Percentiles rank a stretch among this genome's conserved stretches.
Conservation (phyloP, 2,888 invertebrate genomes). For the Acleris emargana region DNA sequence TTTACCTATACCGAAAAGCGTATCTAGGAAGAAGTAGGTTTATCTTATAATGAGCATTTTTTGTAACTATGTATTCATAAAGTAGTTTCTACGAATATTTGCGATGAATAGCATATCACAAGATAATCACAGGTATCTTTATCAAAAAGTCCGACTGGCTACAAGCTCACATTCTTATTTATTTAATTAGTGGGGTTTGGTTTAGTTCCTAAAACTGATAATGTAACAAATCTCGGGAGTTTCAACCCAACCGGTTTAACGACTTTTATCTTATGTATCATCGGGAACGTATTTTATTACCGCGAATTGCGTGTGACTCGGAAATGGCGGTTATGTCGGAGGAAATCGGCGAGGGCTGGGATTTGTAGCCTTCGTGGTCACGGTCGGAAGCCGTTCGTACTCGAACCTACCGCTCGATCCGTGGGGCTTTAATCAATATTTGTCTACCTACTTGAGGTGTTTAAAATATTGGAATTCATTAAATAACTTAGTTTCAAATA, state of each 20-base stretch:
- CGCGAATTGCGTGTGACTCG: constrained; percentile 17
- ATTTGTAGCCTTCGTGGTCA: constrained; percentile 23
- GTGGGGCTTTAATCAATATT: constrained; percentile 4
- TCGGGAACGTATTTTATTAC: constrained; percentile 12
- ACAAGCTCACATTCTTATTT: neutral
- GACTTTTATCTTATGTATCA: constrained; percentile 29
- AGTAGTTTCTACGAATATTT: too few relatives aligned
- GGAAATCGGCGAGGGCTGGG: constrained; percentile 24
- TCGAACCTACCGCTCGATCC: neutral
- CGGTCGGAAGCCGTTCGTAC: constrained; percentile 15
- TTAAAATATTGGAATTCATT: too few relatives aligned
- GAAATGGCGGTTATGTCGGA: constrained; percentile 22
- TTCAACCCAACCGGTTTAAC: constrained; percentile 21
- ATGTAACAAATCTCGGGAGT: constrained; percentile 14
- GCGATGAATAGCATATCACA: too few relatives aligned
- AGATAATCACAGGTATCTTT: too few relatives aligned
- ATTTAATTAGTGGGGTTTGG: neutral
- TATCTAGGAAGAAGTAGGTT: too few relatives aligned
- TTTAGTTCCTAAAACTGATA: constrained; percentile 9
- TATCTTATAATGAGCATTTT: too few relatives aligned
- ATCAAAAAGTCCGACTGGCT: too few relatives aligned
- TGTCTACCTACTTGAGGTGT: neutral
- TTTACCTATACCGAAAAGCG: too few relatives aligned
- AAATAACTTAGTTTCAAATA: too few relatives aligned
- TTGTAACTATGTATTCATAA: too few relatives aligned